These are phyloP conservation scores for Tipula confusa DNA, from an alignment of 2,888 invertebrate species.

Conservation along the genomic window DNA sequence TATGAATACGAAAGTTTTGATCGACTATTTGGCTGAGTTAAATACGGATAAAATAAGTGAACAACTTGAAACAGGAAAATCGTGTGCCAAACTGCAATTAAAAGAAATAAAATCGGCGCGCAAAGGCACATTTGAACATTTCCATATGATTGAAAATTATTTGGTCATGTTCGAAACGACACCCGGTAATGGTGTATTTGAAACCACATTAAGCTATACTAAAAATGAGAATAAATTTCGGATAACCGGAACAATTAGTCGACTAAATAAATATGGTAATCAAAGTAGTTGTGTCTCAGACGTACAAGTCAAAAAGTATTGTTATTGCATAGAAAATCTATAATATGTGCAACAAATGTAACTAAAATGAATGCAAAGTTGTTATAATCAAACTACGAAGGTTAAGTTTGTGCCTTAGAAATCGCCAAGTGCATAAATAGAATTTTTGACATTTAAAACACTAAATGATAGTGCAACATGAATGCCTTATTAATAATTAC, in stretches of 20 bases:
- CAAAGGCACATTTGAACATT: conserved; percentile 40
- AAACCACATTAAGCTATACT: conserved; percentile 60
- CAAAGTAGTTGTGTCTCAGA: conserved; percentile 56
- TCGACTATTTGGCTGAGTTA: background rate
- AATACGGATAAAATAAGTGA: background rate
- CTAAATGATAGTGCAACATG: background rate
- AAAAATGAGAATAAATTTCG: conserved; percentile 45
- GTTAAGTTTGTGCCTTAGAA: background rate
- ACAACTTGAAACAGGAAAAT: background rate
- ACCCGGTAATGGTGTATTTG: conserved; percentile 65
- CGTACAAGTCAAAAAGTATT: conserved; percentile 55
- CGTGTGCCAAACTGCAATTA: conserved; percentile 54
- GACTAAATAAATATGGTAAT: conserved; percentile 53
- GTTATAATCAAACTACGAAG: background rate
- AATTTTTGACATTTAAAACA: background rate
- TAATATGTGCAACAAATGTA: background rate
- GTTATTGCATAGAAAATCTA: conserved; percentile 49
- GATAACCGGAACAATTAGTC: conserved; percentile 59
- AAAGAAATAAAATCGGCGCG: conserved; percentile 55
- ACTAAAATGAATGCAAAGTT: background rate
- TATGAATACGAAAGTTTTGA: conserved; percentile 39
- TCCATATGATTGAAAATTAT: background rate
- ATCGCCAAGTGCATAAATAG: background rate
- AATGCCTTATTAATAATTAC: background rate
- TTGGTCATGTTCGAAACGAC: conserved; percentile 64